Evolutionary conservation across 53 echinoderm and acorn worm genomes (phyloP).

Genomic region (Apostichopus leukothele): DNA sequence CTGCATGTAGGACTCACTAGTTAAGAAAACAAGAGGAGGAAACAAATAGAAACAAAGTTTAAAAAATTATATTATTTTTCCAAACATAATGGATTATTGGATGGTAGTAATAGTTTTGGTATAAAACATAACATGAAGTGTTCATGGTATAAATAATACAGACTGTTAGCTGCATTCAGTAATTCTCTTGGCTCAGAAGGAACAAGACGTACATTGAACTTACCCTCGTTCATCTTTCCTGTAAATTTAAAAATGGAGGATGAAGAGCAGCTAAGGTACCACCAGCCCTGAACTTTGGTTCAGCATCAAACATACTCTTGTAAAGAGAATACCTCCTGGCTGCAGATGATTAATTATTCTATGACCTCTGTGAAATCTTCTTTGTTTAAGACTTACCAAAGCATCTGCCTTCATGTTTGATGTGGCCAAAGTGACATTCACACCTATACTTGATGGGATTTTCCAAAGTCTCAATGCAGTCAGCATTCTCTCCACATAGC

Average conservation of each 20-base stretch:
- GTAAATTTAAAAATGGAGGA: too few species aligned
- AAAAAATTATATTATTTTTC: too few species aligned
- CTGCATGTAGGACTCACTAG: slow-evolving; percentile 25
- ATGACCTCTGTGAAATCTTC: too few species aligned
- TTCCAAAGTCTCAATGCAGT: slow-evolving; percentile 10
- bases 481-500: slow-evolving; percentile 39
- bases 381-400: slow-evolving; percentile 25
- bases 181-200: not conserved
- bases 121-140: not conserved
- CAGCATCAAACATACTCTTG: too few species aligned
- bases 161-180: not conserved
- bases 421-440: slow-evolving; percentile 20
- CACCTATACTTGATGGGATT: slow-evolving; percentile 7
- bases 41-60: not conserved
- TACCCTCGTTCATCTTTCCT: too few species aligned
- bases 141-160: not conserved
- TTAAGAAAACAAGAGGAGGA: not conserved
- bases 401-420: slow-evolving; percentile 27
- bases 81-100: too few species aligned
- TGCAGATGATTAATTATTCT: too few species aligned
- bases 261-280: too few species aligned
- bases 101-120: not conserved
- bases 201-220: not conserved
- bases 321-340: too few species aligned
- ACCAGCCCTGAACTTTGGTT: too few species aligned